phyloP scores from a whole-genome alignment of 2,113 vertebrate species.

The Megaptera novaeangliae region DNA sequence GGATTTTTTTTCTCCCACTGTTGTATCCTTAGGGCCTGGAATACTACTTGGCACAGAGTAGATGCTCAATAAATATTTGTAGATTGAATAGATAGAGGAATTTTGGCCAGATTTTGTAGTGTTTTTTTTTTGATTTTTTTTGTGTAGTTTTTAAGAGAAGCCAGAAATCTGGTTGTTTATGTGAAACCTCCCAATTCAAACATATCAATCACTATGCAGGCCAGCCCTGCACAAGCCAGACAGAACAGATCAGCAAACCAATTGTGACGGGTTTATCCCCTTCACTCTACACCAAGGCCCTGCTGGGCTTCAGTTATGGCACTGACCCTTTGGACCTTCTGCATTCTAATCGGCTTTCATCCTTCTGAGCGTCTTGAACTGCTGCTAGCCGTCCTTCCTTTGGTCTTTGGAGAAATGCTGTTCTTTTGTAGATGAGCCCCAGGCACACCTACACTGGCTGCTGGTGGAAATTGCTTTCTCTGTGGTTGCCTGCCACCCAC shows the following conservation, averaged over 20 bases:
- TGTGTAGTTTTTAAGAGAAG: neutral
- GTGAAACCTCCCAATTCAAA: neutral
- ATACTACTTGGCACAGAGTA: neutral
- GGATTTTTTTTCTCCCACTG: neutral
- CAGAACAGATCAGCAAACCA: neutral
- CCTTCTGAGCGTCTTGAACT: neutral
- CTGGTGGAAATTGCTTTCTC: neutral
- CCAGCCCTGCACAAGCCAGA: no score
- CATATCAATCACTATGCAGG: neutral
- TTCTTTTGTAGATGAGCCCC: neutral
- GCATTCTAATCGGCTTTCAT: no score
- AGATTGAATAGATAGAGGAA: neutral
- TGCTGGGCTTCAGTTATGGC: neutral
- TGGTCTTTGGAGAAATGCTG: neutral
- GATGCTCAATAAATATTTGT: neutral
- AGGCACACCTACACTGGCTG: neutral
- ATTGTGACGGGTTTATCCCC: neutral
- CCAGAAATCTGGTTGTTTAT: neutral
- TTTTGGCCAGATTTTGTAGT: neutral
- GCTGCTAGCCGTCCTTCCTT: rapidly evolving
- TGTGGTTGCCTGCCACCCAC: neutral
- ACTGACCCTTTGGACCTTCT: neutral
- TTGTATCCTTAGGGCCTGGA: neutral
- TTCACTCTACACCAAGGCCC: neutral
- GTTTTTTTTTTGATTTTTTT: neutral